Evolutionary conservation across 2,797 vertebrate species (phyloP).

Genomic region (Danio jaintianensis): DNA sequence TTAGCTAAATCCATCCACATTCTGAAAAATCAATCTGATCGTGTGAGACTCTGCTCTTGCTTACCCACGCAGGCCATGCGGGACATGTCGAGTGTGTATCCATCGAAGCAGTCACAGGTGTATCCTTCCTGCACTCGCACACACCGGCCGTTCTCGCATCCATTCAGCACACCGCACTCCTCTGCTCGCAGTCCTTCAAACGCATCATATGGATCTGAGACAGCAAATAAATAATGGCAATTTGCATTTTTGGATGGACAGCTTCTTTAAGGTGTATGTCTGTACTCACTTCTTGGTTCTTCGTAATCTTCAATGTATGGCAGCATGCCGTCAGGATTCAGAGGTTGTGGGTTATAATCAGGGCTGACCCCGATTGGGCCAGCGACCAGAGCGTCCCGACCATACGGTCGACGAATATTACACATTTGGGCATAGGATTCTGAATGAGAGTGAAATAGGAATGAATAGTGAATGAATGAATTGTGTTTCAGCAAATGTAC

Average conservation of each 20-base stretch:
- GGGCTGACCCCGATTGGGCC: constrained; percentile 69
- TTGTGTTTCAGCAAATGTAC: not conserved
- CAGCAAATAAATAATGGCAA: not conserved
- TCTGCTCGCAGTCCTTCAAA: constrained; percentile 93
- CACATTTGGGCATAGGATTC: constrained; percentile 91
- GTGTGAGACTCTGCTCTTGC: constrained; percentile 47
- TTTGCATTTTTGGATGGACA: no score
- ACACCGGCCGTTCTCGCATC: constrained; percentile 95
- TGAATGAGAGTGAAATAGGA: constrained; percentile 66
- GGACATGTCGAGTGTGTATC: constrained; percentile 91
- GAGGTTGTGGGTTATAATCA: constrained; percentile 61
- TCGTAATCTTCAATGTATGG: constrained; percentile 66
- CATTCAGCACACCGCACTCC: constrained; percentile 95
- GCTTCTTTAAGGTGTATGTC: not conserved
- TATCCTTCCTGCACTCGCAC: constrained; percentile 95
- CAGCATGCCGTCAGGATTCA: constrained; percentile 39
- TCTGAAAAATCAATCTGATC: not conserved
- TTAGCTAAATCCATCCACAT: constrained; percentile 12
- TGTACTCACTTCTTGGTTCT: constrained; percentile 70
- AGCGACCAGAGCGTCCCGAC: constrained; percentile 87
- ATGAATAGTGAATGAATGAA: no score
- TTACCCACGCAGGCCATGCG: constrained; percentile 95
- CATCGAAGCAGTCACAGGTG: constrained; percentile 96
- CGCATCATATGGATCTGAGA: constrained; percentile 80
- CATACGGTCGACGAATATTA: constrained; percentile 87